These are phyloP conservation scores for Torymus aiolomorphi DNA, from an alignment of 2,888 invertebrate genomes.

Conservation along the genomic window DNA sequence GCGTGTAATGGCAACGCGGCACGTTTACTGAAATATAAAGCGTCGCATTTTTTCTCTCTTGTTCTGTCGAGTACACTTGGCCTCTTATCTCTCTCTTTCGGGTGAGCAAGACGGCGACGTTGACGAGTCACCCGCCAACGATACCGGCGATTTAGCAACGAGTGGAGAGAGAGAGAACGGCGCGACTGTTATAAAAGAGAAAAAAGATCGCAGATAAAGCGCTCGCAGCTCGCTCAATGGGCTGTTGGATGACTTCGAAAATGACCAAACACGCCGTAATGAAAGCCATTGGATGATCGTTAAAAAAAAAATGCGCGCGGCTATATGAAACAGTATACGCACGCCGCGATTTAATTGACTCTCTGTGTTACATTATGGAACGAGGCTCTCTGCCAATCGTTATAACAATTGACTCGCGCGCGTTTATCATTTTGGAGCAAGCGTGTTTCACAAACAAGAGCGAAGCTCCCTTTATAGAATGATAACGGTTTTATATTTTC, in stretches of 20 bases:
- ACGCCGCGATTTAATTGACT: conserved; percentile 11
- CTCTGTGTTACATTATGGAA: no score
- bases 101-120: conserved; percentile 18
- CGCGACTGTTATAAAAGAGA: conserved; percentile 7
- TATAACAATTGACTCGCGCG: conserved; percentile 5
- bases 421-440: conserved; percentile 32
- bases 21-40: conserved; percentile 41
- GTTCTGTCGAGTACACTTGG: not conserved
- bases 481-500: conserved; percentile 46
- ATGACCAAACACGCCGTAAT: conserved; percentile 42
- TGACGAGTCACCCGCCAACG: conserved; percentile 43
- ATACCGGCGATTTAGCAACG: conserved; percentile 36
- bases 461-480: conserved; percentile 32
- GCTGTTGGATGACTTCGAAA: conserved; percentile 46
- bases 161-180: not conserved
- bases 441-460: conserved; percentile 49
- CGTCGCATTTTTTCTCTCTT: not conserved
- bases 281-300: not conserved
- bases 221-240: conserved; percentile 26
- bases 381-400: no score
- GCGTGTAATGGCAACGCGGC: conserved; percentile 46
- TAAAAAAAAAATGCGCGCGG: conserved; percentile 8
- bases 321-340: conserved; percentile 4
- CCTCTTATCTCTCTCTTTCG: conserved; percentile 33
- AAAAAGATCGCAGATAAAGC: conserved; percentile 43